These are phyloP conservation scores for Cladopsammia gracilis DNA, from an alignment of 64 coral and sea anemone genomes.

Conservation along the genomic window DNA sequence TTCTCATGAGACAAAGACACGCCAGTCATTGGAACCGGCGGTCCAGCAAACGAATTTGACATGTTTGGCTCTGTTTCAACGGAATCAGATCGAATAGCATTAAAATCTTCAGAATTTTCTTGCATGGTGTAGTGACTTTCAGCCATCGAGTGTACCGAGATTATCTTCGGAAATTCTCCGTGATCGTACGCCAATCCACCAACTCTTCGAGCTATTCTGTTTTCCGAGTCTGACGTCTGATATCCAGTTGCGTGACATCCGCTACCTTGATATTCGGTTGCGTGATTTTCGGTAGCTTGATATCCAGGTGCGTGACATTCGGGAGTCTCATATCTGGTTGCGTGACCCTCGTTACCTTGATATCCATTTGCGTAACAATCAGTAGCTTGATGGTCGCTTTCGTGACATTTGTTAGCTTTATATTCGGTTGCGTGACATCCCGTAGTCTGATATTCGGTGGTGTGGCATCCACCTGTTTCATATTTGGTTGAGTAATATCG, in stretches of 20 bases:
- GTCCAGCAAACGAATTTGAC: not conserved
- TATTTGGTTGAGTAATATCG: not conserved
- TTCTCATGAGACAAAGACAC: not conserved
- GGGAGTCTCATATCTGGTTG: not conserved
- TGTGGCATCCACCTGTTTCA: not conserved
- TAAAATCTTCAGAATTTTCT: not conserved
- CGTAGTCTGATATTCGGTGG: not conserved
- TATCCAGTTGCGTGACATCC: not conserved
- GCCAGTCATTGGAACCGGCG: not conserved
- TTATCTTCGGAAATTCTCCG: conserved; percentile 48
- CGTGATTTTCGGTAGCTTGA: not conserved
- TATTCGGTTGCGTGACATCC: not conserved
- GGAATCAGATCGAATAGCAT: not conserved
- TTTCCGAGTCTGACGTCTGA: not conserved
- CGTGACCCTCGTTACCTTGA: not conserved
- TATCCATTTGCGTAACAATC: not conserved
- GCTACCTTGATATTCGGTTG: not conserved
- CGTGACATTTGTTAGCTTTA: not conserved
- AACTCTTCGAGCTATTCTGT: too few species aligned
- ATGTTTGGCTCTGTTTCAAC: not conserved
- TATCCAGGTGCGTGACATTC: not conserved
- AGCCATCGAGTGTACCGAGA: conserved; percentile 44
- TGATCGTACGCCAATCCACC: conserved; percentile 60
- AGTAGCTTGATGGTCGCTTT: not conserved
- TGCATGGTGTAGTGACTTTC: not conserved